Conservation (phyloP, 2,113 vertebrate species). For the Gallinago paraguaiae region DNA sequence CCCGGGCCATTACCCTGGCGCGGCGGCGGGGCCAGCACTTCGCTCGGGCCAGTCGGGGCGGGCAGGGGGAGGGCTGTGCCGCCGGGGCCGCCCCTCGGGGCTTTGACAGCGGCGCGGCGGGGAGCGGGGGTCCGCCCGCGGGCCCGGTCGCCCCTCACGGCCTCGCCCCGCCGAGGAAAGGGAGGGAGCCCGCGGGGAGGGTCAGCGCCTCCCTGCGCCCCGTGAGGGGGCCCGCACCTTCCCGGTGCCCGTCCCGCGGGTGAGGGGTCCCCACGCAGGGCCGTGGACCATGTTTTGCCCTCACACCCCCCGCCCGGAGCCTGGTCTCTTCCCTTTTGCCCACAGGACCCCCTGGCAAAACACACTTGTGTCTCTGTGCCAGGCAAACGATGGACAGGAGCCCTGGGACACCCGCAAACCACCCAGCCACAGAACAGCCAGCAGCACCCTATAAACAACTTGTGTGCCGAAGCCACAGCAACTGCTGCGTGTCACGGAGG, state of each 20-base stretch:
- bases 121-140: neutral
- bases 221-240: neutral
- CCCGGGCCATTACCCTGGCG: constrained; percentile 11
- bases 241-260: neutral
- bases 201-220: neutral
- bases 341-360: neutral
- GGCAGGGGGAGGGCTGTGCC: constrained; percentile 51
- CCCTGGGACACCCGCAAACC: neutral
- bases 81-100: constrained; percentile 48
- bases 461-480: neutral
- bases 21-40: neutral
- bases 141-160: neutral
- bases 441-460: neutral
- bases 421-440: neutral
- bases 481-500: neutral
- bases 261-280: neutral
- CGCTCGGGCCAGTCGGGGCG: constrained; percentile 35
- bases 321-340: neutral
- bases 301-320: neutral
- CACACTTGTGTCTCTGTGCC: fast-evolving
- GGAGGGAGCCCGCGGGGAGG: neutral
- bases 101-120: neutral
- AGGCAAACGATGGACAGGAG: neutral
- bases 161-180: neutral
- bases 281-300: fast-evolving